Percentiles rank a stretch among this genome's conserved stretches.
Conservation (phyloP, 2,113 vertebrate genomes). For the Scalopus aquaticus region DNA sequence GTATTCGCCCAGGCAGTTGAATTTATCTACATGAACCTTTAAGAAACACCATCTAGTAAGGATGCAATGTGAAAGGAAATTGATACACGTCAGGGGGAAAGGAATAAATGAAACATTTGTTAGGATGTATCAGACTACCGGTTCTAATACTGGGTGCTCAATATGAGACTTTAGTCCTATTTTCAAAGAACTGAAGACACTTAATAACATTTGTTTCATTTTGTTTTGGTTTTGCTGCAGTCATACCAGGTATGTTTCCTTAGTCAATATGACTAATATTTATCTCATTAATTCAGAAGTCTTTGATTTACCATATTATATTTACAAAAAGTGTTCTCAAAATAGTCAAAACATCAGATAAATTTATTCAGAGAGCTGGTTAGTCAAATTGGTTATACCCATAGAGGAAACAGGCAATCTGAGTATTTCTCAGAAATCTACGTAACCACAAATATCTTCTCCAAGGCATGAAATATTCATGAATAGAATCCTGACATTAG, state of each 20-base stretch:
- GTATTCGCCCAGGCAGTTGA: background rate
- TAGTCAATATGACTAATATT: background rate
- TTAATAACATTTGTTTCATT: background rate
- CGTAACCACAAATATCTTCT: background rate
- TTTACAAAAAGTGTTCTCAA: background rate
- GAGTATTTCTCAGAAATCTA: background rate
- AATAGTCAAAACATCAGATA: background rate
- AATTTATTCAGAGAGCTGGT: background rate
- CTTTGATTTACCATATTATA: background rate
- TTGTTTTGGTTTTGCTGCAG: background rate
- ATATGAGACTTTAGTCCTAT: background rate
- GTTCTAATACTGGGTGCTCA: background rate
- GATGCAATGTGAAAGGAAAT: background rate
- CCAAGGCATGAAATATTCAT: background rate
- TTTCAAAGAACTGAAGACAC: background rate
- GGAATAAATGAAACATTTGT: slow-evolving; percentile 38
- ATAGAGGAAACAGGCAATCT: background rate
- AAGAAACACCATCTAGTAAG: slow-evolving; percentile 51
- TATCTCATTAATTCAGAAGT: background rate
- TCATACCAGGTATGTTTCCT: background rate
- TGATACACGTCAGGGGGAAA: background rate
- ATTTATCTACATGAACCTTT: slow-evolving; percentile 18
- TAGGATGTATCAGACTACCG: background rate
- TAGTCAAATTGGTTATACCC: background rate
- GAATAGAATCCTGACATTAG: background rate